Percentiles rank a stretch among this genome's conserved stretches.
Evolutionary conservation across 2,888 invertebrate genomes (phyloP).

Genomic region (Monoplex corrugatus): DNA sequence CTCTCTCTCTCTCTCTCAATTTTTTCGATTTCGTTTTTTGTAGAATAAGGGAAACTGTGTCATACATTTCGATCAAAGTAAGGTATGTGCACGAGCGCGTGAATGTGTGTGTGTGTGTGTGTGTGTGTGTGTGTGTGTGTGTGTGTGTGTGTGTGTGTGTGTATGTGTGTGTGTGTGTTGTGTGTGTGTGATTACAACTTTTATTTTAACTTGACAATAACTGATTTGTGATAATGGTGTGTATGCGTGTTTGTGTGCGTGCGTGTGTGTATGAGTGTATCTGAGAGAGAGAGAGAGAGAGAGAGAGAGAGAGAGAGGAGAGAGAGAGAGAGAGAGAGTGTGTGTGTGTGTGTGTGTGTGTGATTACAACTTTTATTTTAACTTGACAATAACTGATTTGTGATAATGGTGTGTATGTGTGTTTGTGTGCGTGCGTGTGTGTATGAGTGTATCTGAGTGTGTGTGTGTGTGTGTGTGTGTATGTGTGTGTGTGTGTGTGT

Average conservation of each 20-base stretch:
- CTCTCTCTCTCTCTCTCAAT: too few species aligned
- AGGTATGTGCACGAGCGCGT: neutral
- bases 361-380: too few species aligned
- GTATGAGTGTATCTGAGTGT: neutral
- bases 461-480: neutral
- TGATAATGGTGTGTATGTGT: neutral
- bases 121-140: neutral
- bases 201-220: neutral
- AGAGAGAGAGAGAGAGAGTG: neutral
- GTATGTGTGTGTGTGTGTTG: neutral
- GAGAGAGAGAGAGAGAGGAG: neutral
- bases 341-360: neutral
- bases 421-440: neutral
- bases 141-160: conserved; percentile 17
- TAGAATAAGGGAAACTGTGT: neutral
- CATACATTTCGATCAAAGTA: too few species aligned
- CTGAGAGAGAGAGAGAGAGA: neutral
- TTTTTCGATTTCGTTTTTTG: too few species aligned
- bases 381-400: too few species aligned
- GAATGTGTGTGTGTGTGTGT: neutral
- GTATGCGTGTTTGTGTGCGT: neutral
- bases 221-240: neutral
- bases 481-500: neutral
- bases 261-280: too few species aligned
- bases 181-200: neutral